These are phyloP conservation scores for Zosterops borbonicus DNA, from an alignment of 2,113 vertebrate species.

Conservation along the genomic window DNA sequence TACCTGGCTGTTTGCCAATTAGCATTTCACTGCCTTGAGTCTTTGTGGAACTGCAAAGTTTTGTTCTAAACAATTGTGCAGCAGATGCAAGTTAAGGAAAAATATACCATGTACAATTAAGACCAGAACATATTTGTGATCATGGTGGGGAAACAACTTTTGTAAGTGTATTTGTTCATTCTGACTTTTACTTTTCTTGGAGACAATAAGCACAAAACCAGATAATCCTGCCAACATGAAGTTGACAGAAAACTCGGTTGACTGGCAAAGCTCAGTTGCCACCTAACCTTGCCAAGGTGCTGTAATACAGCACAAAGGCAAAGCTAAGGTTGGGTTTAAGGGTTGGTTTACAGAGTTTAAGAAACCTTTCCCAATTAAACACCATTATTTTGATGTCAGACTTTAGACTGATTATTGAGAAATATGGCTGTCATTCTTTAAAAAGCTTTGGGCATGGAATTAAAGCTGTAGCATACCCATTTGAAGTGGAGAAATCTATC, in stretches of 20 bases:
- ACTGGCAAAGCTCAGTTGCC: neutral
- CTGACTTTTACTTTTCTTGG: neutral
- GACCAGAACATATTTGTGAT: neutral
- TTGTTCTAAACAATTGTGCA: neutral
- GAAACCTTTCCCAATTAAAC: neutral
- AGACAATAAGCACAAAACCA: neutral
- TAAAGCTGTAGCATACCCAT: neutral
- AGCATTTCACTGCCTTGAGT: neutral
- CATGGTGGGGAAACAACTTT: neutral
- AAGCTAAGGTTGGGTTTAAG: neutral
- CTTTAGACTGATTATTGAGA: neutral
- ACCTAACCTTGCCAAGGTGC: neutral
- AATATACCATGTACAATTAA: neutral
- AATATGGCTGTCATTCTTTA: neutral
- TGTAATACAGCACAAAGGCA: neutral
- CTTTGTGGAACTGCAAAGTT: neutral
- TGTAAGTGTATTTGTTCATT: neutral
- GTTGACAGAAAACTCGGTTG: neutral
- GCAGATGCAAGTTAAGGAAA: neutral
- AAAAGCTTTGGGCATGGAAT: neutral
- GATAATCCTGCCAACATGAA: neutral
- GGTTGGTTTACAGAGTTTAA: neutral
- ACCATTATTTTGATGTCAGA: neutral
- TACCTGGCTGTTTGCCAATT: neutral
- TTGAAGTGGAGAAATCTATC: neutral